phyloP scores from a whole-genome alignment of 2,888 invertebrate species.

The Drosophila helvetica region DNA sequence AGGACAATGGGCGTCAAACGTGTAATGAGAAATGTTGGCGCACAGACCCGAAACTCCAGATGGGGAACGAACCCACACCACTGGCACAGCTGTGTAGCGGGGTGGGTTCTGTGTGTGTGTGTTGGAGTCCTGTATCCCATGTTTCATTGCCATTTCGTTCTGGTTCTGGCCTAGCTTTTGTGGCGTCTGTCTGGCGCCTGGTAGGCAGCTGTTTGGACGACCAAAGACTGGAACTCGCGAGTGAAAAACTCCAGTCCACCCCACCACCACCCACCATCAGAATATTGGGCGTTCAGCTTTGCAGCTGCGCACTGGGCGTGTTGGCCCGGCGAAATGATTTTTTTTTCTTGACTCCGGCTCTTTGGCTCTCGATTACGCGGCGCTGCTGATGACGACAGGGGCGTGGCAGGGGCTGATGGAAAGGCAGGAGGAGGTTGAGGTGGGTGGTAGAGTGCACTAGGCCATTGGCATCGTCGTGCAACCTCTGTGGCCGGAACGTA shows the following conservation, averaged over 20 bases:
- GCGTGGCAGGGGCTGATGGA: constrained; percentile 30
- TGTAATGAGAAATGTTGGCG: constrained; percentile 31
- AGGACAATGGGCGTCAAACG: constrained; percentile 25
- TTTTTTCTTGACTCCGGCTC: constrained; percentile 12
- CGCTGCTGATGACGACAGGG: constrained; percentile 38
- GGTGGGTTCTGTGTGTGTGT: not conserved
- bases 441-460: constrained; percentile 67
- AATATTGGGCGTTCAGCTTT: constrained; percentile 74
- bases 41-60: constrained; percentile 35
- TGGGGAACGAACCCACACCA: constrained; percentile 35
- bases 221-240: constrained; percentile 67
- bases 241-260: constrained; percentile 23
- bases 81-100: constrained; percentile 62
- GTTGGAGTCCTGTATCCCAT: constrained; percentile 10
- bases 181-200: constrained; percentile 72
- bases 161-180: constrained; percentile 18
- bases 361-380: constrained; percentile 45
- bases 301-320: constrained; percentile 66
- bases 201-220: constrained; percentile 71
- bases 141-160: constrained; percentile 73
- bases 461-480: constrained; percentile 75
- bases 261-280: constrained; percentile 6
- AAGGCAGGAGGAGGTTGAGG: not conserved
- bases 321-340: constrained; percentile 58
- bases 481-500: constrained; percentile 55